These are phyloP conservation scores for Pavo muticus DNA, from an alignment of 2,113 vertebrate species.

Conservation along the genomic window DNA sequence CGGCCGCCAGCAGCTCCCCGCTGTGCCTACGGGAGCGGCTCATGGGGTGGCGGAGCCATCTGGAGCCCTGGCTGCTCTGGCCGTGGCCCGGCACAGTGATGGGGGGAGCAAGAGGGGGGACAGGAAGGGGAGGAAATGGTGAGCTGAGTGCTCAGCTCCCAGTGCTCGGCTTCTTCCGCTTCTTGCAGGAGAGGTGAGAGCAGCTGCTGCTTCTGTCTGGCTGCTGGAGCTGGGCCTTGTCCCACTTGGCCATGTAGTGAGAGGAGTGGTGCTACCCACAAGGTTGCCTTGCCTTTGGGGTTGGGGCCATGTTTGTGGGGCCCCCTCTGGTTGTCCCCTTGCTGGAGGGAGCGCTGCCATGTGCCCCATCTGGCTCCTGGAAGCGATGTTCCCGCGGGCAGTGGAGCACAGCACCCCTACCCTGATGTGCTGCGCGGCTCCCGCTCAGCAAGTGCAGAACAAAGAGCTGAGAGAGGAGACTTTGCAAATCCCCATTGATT, in stretches of 20 bases:
- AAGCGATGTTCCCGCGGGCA: background rate
- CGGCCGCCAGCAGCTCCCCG: background rate
- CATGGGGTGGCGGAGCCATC: background rate
- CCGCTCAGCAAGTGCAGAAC: background rate
- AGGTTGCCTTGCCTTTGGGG: background rate
- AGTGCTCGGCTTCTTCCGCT: fast-evolving
- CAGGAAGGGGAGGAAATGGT: background rate
- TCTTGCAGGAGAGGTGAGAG: background rate
- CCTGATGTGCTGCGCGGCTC: fast-evolving
- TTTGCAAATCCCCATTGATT: constrained; percentile 1
- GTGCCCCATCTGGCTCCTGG: fast-evolving
- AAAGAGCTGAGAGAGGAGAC: background rate
- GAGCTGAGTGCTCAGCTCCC: background rate
- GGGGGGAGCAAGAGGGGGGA: background rate
- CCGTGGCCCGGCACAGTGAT: background rate
- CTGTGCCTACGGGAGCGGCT: background rate
- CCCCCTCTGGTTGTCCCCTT: background rate
- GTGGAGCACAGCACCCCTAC: background rate
- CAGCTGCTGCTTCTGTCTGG: background rate
- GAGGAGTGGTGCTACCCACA: background rate
- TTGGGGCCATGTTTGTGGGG: fast-evolving
- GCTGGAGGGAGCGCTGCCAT: background rate
- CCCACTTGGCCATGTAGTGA: background rate
- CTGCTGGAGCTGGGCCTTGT: background rate
- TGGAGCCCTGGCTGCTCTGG: background rate